phyloP scores from a whole-genome alignment of 1,140 invertebrate species.

The Sogatella furcifera region DNA sequence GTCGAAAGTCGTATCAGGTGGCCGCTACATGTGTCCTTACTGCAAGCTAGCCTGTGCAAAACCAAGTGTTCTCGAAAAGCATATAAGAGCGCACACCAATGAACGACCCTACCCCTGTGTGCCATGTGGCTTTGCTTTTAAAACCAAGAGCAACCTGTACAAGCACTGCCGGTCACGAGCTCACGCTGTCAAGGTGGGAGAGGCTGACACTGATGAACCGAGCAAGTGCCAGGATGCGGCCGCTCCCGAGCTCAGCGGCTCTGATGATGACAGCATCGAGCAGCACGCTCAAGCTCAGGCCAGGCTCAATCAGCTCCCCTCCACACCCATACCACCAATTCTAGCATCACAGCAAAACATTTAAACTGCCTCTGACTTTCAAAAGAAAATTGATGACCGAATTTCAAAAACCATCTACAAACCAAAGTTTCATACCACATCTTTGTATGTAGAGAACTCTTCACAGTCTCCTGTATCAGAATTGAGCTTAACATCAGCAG shows the following conservation, averaged over 20 bases:
- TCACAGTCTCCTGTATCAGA: neutral
- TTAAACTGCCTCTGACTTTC: neutral
- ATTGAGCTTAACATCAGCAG: neutral
- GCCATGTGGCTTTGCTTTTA: slow-evolving; percentile 84
- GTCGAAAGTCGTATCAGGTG: slow-evolving; percentile 21
- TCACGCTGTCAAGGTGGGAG: slow-evolving; percentile 58
- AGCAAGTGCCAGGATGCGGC: neutral
- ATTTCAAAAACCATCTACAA: slow-evolving; percentile 58
- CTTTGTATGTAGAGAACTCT: slow-evolving; percentile 34
- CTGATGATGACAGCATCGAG: slow-evolving; percentile 14
- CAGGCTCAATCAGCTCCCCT: neutral
- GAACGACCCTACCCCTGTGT: slow-evolving; percentile 83
- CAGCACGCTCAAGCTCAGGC: neutral
- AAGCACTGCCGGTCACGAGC: slow-evolving; percentile 80
- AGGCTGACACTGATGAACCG: slow-evolving; percentile 25
- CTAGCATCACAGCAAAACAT: slow-evolving; percentile 8
- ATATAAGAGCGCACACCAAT: slow-evolving; percentile 85
- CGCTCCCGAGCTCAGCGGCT: neutral
- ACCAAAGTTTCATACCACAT: slow-evolving; percentile 62
- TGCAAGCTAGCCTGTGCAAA: slow-evolving; percentile 83
- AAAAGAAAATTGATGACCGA: slow-evolving; percentile 2
- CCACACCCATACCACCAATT: neutral
- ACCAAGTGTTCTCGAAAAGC: slow-evolving; percentile 88
- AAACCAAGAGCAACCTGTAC: slow-evolving; percentile 88
- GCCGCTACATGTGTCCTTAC: slow-evolving; percentile 71